Conservation (phyloP, 1,140 invertebrate species). For the Eueides isabella region DNA sequence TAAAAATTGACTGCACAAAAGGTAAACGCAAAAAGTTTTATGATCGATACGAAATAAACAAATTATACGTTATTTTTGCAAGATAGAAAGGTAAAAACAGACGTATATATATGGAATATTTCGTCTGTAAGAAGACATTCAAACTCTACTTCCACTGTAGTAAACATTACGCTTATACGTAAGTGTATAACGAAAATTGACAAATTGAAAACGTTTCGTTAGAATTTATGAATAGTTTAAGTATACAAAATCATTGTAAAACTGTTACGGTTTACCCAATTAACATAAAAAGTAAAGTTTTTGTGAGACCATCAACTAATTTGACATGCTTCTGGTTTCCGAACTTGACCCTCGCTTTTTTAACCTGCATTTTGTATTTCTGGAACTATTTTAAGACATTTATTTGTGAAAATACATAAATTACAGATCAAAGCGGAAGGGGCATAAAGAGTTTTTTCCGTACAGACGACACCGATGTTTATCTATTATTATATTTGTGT, state of each 20-base stretch:
- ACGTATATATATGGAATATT: no score
- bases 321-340: conserved; percentile 18
- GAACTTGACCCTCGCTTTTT: conserved; percentile 30
- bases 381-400: conserved; percentile 22
- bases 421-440: conserved; percentile 33
- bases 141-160: not conserved
- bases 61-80: no score
- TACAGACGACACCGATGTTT: conserved; percentile 26
- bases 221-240: conserved; percentile 5
- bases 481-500: conserved; percentile 21
- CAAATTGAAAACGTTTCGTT: conserved; percentile 7
- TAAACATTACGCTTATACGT: not conserved
- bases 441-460: conserved; percentile 19
- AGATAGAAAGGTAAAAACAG: no score
- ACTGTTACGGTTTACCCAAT: conserved; percentile 12
- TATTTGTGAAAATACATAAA: conserved; percentile 34
- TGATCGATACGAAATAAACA: no score
- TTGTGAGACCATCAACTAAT: conserved; percentile 18
- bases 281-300: conserved; percentile 15
- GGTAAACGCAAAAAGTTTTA: no score
- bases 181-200: not conserved
- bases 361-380: conserved; percentile 10
- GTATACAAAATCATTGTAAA: conserved; percentile 7
- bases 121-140: no score
- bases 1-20: no score